These are phyloP conservation scores for Phocoena sinus DNA, from an alignment of 2,113 vertebrate genomes.

Conservation along the genomic window DNA sequence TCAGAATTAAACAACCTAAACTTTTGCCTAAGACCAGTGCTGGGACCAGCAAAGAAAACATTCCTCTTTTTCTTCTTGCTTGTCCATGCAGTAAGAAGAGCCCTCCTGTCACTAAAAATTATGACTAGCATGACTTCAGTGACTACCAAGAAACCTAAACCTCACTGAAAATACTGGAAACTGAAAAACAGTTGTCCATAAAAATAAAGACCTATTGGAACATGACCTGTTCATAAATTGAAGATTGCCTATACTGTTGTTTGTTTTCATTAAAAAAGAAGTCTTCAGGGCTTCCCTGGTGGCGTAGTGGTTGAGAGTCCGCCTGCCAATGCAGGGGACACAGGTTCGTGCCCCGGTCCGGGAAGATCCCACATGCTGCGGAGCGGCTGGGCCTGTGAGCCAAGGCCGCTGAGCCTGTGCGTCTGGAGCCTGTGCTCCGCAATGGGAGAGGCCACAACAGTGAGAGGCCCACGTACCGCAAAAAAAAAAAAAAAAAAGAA, in stretches of 20 bases:
- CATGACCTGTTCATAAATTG: background rate
- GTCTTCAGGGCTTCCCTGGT: background rate
- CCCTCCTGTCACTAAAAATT: background rate
- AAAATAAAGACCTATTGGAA: background rate
- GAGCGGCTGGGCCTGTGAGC: too few relatives aligned
- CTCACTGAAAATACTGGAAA: background rate
- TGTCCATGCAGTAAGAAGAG: background rate
- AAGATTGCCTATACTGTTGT: background rate
- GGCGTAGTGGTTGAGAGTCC: too few relatives aligned
- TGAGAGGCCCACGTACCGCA: too few relatives aligned
- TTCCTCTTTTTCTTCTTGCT: background rate
- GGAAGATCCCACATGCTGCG: too few relatives aligned
- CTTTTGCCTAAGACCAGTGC: background rate
- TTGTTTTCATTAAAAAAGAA: background rate
- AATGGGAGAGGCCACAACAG: too few relatives aligned
- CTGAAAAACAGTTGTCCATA: background rate
- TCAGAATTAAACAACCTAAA: background rate
- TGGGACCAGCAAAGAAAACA: background rate
- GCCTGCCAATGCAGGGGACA: too few relatives aligned
- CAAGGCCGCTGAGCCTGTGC: too few relatives aligned
- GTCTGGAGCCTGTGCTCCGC: too few relatives aligned
- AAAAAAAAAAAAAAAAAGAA: background rate
- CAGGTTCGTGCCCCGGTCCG: too few relatives aligned
- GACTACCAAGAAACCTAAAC: background rate
- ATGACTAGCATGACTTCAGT: background rate